Conservation (phyloP, 2,888 invertebrate species). For the Cecidostiba fungosa region DNA sequence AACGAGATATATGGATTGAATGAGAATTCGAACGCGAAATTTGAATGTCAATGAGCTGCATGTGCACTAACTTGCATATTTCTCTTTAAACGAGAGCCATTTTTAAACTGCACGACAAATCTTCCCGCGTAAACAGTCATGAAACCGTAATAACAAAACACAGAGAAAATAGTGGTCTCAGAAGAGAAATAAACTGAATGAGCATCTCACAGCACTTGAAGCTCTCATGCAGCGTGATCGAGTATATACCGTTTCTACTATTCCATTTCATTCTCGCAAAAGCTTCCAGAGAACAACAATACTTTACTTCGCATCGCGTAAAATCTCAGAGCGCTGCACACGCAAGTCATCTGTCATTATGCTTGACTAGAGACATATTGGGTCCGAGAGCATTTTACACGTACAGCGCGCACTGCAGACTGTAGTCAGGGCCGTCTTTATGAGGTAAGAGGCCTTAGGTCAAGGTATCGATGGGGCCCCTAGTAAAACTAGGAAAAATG, state of each 20-base stretch:
- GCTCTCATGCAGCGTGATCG: background rate
- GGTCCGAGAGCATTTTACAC: slow-evolving; percentile 16
- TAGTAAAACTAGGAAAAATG: too few species aligned
- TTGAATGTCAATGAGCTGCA: too few species aligned
- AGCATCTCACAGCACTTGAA: background rate
- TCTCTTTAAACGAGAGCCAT: too few species aligned
- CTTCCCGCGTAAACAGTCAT: too few species aligned
- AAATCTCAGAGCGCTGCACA: background rate
- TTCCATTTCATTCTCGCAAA: background rate
- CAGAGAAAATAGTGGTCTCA: background rate
- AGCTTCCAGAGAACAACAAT: background rate
- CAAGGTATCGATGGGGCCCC: too few species aligned
- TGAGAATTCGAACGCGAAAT: too few species aligned
- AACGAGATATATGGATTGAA: too few species aligned
- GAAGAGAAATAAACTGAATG: background rate
- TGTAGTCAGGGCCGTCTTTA: too few species aligned
- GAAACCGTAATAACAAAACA: too few species aligned
- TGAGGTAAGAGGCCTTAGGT: too few species aligned
- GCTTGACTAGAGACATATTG: slow-evolving; percentile 46
- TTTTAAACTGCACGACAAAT: too few species aligned
- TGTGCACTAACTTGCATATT: too few species aligned
- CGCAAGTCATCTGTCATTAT: slow-evolving; percentile 26
- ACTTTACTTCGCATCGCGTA: background rate
- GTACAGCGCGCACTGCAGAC: background rate
- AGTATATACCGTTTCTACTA: background rate